Evolutionary conservation across 2,888 invertebrate genomes (phyloP).

Genomic region (Diadromus collaris): DNA sequence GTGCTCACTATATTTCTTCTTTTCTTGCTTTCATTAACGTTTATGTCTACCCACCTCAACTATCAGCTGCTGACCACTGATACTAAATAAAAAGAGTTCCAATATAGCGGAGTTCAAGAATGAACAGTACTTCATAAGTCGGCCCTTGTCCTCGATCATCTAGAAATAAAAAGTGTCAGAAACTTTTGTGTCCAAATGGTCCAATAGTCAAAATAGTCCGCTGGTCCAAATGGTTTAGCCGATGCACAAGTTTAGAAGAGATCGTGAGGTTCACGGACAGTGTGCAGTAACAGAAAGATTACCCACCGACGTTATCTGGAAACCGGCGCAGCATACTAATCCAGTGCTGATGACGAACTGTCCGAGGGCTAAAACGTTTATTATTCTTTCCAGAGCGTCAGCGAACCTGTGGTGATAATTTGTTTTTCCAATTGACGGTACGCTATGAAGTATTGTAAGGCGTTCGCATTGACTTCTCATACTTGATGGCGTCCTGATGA

Average conservation of each 20-base stretch:
- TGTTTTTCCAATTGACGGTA: neutral
- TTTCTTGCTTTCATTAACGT: neutral
- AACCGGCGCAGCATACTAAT: conserved; percentile 74
- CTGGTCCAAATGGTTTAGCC: too few species aligned
- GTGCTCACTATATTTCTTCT: conserved; percentile 3
- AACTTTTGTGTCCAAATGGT: neutral
- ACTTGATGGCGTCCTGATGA: conserved; percentile 75
- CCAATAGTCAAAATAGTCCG: too few species aligned
- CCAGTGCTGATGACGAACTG: conserved; percentile 75
- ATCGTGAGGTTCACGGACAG: neutral
- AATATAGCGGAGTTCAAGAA: conserved; percentile 72
- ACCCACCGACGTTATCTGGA: conserved; percentile 74
- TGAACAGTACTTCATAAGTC: conserved; percentile 69
- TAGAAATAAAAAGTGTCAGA: conserved; percentile 41
- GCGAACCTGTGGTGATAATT: conserved; percentile 70
- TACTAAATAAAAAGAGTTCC: conserved; percentile 75
- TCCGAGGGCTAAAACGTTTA: conserved; percentile 72
- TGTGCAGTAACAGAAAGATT: neutral
- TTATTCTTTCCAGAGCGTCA: conserved; percentile 70
- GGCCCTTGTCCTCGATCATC: conserved; percentile 69
- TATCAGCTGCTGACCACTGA: conserved; percentile 72
- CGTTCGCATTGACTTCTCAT: neutral
- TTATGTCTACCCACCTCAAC: conserved; percentile 65
- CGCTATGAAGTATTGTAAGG: neutral
- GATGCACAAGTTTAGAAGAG: neutral